Evolutionary conservation across 2,888 invertebrate species (phyloP).

Genomic region (Lycophotia porphyrea): DNA sequence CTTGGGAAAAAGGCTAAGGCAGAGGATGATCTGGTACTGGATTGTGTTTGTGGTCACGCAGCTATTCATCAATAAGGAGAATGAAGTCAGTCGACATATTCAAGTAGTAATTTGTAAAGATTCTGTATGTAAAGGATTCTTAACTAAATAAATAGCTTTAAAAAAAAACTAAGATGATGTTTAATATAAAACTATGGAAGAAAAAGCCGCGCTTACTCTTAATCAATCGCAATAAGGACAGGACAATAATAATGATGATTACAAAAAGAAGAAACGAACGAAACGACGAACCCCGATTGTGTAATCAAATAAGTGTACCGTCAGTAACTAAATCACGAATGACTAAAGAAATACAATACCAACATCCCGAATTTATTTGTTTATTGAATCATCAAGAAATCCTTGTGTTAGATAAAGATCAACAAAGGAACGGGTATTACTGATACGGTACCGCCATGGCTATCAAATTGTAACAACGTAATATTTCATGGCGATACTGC

Average conservation of each 20-base stretch:
- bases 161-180: not conserved
- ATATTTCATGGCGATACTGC: conserved; percentile 54
- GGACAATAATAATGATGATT: not conserved
- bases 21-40: not conserved
- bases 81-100: not conserved
- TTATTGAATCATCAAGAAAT: conserved; percentile 57
- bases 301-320: conserved; percentile 13
- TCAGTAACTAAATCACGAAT: conserved; percentile 10
- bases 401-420: conserved; percentile 54
- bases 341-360: conserved; percentile 46
- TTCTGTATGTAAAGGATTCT: not conserved
- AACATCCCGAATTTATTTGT: conserved; percentile 47
- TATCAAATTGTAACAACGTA: conserved; percentile 63
- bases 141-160: not conserved
- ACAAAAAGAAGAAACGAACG: not conserved
- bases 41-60: conserved; percentile 1
- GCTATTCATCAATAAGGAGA: not conserved
- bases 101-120: not conserved
- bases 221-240: not conserved
- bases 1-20: not conserved
- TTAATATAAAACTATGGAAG: not conserved
- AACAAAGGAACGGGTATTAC: conserved; percentile 53
- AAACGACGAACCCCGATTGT: not conserved
- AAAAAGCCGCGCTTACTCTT: not conserved
- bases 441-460: conserved; percentile 53